Percentiles rank a stretch among this genome's conserved stretches.
Conservation (phyloP, 1,140 invertebrate species). For the Drosophila chauvacae region DNA sequence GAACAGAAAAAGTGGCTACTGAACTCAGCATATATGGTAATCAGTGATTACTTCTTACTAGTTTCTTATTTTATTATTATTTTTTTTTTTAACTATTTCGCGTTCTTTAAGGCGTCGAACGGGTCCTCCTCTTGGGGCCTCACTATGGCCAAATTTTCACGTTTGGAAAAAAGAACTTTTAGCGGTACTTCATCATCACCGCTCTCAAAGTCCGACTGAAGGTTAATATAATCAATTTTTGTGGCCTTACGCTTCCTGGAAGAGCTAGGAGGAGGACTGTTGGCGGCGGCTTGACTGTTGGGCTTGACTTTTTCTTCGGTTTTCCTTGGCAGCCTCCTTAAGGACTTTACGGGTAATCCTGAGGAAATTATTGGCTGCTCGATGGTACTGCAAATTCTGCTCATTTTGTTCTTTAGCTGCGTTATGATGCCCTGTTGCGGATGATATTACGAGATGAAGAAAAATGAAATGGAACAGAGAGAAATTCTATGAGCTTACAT, state of each 20-base stretch:
- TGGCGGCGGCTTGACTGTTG: too few species aligned
- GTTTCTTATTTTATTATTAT: neutral
- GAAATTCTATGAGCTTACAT: neutral
- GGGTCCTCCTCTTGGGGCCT: neutral
- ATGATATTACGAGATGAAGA: neutral
- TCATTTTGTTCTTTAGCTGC: neutral
- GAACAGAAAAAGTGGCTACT: neutral
- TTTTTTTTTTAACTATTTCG: neutral
- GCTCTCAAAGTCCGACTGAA: neutral
- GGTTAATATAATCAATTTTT: fast-evolving
- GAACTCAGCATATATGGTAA: neutral
- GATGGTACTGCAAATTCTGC: neutral
- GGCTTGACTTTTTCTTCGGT: too few species aligned
- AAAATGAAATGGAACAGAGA: neutral
- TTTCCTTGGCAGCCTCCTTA: too few species aligned
- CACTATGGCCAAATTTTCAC: neutral
- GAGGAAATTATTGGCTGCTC: neutral
- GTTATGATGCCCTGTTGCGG: neutral
- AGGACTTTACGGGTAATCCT: too few species aligned
- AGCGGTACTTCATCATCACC: neutral
- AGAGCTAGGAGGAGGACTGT: fast-evolving
- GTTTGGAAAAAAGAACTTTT: neutral
- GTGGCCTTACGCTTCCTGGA: fast-evolving
- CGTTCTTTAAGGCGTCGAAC: neutral
- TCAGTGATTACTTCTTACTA: neutral